phyloP scores from a whole-genome alignment of 2,113 vertebrate species.

The Pseudorectes ferrugineus region DNA sequence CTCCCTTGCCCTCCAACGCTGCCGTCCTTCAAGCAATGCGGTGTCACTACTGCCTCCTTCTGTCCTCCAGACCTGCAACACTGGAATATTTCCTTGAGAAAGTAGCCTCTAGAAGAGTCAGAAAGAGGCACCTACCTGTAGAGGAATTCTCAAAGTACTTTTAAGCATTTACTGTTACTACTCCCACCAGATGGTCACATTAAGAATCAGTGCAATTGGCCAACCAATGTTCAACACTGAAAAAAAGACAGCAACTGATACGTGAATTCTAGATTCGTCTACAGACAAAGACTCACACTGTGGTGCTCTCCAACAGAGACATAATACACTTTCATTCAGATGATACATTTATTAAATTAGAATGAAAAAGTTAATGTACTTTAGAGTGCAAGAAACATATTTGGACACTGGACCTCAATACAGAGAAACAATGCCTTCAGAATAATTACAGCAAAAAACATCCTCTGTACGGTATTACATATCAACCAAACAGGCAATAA shows the following conservation, averaged over 20 bases:
- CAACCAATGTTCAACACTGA: neutral
- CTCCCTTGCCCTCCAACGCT: neutral
- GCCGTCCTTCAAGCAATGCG: neutral
- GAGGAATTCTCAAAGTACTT: neutral
- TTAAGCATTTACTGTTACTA: neutral
- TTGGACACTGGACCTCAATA: conserved; percentile 39
- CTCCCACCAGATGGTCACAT: neutral
- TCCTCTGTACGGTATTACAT: conserved; percentile 42
- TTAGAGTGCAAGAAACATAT: conserved; percentile 65
- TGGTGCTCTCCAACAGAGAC: conserved; percentile 6
- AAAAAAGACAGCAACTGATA: neutral
- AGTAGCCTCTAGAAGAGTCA: neutral
- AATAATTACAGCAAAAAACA: conserved; percentile 28
- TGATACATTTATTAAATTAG: conserved; percentile 76
- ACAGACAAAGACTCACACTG: neutral
- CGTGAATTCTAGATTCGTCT: neutral
- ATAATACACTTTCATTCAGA: conserved; percentile 15
- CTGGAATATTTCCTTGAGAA: neutral
- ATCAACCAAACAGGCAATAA: conserved; percentile 44
- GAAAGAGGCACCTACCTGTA: neutral
- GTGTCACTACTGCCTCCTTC: neutral
- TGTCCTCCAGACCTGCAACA: neutral
- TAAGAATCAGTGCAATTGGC: neutral
- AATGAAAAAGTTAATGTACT: conserved; percentile 62
- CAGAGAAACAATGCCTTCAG: conserved; percentile 29